phyloP scores from a whole-genome alignment of 2,888 invertebrate genomes.

The Caradrina clavipalpis region DNA sequence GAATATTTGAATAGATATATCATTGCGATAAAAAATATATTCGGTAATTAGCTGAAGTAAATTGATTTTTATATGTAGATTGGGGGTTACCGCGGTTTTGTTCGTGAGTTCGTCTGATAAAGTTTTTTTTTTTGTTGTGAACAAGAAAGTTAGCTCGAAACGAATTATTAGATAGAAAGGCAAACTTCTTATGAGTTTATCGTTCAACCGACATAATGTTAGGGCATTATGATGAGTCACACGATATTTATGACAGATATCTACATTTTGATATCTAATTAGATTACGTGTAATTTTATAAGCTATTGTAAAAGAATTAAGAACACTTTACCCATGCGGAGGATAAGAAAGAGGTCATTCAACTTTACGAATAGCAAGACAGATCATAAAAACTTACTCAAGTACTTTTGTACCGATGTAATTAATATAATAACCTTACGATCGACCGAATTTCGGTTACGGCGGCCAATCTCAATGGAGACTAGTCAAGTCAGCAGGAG shows the following conservation, averaged over 20 bases:
- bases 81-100: not conserved
- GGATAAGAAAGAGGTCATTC: slow-evolving; percentile 34
- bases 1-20: slow-evolving; percentile 24
- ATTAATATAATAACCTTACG: too few species aligned
- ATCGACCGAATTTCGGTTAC: too few species aligned
- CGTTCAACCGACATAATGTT: not conserved
- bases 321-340: slow-evolving; percentile 23
- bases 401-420: not conserved
- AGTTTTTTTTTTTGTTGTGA: not conserved
- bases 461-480: too few species aligned
- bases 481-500: too few species aligned
- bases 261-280: slow-evolving; percentile 19
- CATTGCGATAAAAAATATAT: slow-evolving; percentile 28
- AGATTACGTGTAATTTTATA: slow-evolving; percentile 23
- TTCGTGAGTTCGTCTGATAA: not conserved
- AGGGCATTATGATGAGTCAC: not conserved
- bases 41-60: slow-evolving; percentile 22
- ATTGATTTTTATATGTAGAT: not conserved
- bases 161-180: not conserved
- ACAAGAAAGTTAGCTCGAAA: not conserved
- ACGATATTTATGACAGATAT: not conserved
- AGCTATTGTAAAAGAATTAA: slow-evolving; percentile 27
- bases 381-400: not conserved
- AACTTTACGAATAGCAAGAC: slow-evolving; percentile 23
- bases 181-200: not conserved